Evolutionary conservation across 2,888 invertebrate genomes (phyloP), one percentile per base, ranked within the genome.

Genomic region (Andrena praecox): DNA sequence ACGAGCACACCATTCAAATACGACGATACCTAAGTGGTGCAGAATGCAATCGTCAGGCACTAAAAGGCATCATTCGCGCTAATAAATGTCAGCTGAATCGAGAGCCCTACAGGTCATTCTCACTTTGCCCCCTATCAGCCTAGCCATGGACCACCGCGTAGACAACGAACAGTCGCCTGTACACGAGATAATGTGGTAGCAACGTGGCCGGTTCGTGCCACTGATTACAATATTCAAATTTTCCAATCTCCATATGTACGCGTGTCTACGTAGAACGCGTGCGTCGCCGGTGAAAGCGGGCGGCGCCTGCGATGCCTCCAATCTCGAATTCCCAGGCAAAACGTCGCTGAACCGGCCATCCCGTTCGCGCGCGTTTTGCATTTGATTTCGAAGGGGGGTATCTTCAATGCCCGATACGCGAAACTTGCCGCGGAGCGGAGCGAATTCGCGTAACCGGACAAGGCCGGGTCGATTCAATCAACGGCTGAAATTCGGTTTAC

Each of bases 161-260:
- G 27, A 42, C 33, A 60, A 27, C 67, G 20, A 56, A 20, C 29
- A 50, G 27, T 24, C 50, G 20, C n/a, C 56, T 63, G 62, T 24
- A 33, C 29, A 33, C 74, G 67, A 72, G 85, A 85, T 87, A 88
- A 87, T 86, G 77, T 85, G 86, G 84, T 80, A 74, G 85, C 87
- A 89, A 90, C 80, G 80, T 84, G 87, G 85, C 80, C 82, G 78
- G 85, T 83, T 80, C 89, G 77, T 87, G 82, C 87, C 84, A 78
- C 87, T 89, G 87, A 91, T 91, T 91, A 90, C 90, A 91, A 91
- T 91, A 91, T 91, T 91, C 91, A 91, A 91, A 91, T 91, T 89
- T 89, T 80, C 86, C 87, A 86, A 91, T 91, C 86, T 90, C 85
- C 89, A 91, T 91, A 90, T 86, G 86, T 83, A 86, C 80, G 75